These are phyloP conservation scores for Edolisoma coerulescens DNA, from an alignment of 2,113 vertebrate species.

Conservation along the genomic window DNA sequence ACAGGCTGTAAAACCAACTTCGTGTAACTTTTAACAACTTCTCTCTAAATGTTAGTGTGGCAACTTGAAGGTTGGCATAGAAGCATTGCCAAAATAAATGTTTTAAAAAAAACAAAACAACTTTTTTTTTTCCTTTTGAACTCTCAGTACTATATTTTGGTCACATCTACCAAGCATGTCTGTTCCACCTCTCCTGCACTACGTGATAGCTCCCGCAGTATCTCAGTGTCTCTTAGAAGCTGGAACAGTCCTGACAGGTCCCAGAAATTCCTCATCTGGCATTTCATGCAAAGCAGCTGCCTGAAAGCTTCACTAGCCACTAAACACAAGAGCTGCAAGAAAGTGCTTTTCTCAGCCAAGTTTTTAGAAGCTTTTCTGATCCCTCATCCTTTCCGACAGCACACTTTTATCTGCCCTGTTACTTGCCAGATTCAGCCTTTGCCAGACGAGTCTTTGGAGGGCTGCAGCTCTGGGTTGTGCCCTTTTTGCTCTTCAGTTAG, in stretches of 20 bases:
- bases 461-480: neutral
- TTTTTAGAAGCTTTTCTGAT: neutral
- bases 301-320: slow-evolving; percentile 5
- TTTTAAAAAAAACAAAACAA: neutral
- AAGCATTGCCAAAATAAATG: neutral
- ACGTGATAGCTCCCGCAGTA: neutral
- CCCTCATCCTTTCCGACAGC: neutral
- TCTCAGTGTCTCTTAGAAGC: neutral
- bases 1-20: neutral
- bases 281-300: neutral
- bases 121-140: neutral
- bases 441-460: neutral
- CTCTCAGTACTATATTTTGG: neutral
- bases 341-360: slow-evolving; percentile 29
- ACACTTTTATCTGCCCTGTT: neutral
- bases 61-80: neutral
- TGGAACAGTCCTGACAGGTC: neutral
- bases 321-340: neutral
- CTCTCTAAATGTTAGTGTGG: neutral
- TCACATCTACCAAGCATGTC: neutral
- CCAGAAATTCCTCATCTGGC: neutral
- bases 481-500: neutral
- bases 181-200: neutral
- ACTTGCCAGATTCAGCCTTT: neutral
- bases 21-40: neutral